Evolutionary conservation across 2,888 invertebrate species (phyloP), one percentile per base, ranked within the genome.

Genomic region (Acanthosepion pharaonis): DNA sequence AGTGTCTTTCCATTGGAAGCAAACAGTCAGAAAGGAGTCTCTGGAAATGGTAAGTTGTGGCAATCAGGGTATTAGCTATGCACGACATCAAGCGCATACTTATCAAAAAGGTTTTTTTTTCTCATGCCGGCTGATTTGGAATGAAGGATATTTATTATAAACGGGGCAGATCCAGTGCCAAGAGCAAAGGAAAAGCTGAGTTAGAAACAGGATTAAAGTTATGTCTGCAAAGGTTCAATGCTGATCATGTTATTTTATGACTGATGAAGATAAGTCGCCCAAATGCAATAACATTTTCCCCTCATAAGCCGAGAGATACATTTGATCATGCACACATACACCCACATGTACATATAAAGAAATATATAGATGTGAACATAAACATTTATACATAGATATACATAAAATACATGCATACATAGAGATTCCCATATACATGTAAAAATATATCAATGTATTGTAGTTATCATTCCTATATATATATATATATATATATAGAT

Each of bases 151-250:
- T 78, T 78, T 78, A 78, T 78, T 78, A 78, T n/a, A 78, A 33
- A n/a, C 33, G 18, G 78, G 11, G n/a, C 33, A n/a, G 78, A 78
- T 78, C 78, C 33, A 11, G 20, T 78, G 78, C 78, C 78, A 78
- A 33, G 78, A 78, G n/a, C 78, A n/a, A 33, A 33, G 78, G 78
- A 78, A 78, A 78, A 33, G 78, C 33, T 15, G 33, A n/a, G 78
- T 78, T n/a, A n/a, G 78, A 78, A 78, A 78, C n/a, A 78, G n/a
- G 78, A 78, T 78, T 78, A 78, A 78, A 59, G 59, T 59, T 59
- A 59, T 59, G 59, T 59, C 59, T 59, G 23, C 59, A 59, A 59
- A 78, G n/a, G n/a, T 33, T 78, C 78, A 78, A 78, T 78, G 78
- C 33, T n/a, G 78, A 78, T 78, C 78, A 33, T n/a, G 78, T 78